Base-by-base conservation (phyloP, 2,888 invertebrate species). In the Crossocerus cetratus region DNA sequence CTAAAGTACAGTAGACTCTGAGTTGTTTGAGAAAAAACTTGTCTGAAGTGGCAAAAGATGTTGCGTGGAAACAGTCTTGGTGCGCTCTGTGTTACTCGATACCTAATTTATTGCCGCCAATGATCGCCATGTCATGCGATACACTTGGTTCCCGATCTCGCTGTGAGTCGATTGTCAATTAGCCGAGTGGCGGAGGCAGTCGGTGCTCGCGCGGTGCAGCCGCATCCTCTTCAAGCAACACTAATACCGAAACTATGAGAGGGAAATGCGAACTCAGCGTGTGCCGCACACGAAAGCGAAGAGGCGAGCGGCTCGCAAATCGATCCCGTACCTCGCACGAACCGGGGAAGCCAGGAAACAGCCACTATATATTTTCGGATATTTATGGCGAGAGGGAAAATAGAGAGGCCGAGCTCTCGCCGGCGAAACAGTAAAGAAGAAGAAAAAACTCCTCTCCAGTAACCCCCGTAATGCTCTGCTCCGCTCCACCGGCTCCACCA, bases 341-440 rank as follows among this genome's bases (percentile, higher is more conserved):
- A n/a, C 21, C 43, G 23, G 44, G 11, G 55, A n/a, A 20, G 13
- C 13, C 16, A 4, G 44, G 63, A 54, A 63, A 60, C 55, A 20
- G 45, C 60, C n/a, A 49, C 63, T 61, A 43, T 57, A 72, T 45
- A 60, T 72, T 74, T 74, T 68, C 63, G 56, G 57, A 74, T 68
- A 74, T 74, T 68, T 72, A 62, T 59, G 68, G 68, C 60, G 72
- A 74, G 72, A 68, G 60, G 54, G n/a, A 21, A 18, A 23, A 18
- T 13, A 49, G 56, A 44, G 53, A 66, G 61, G 54, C 56, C 55
- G 32, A 32, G 32, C 45, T 32, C 43, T 54, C 20, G 11, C 14
- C 49, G n/a, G 11, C 16, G 11, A 20, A 53, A 14, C 22, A 49
- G 21, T 32, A 45, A n/a, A 55, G 45, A 22, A 54, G 65, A 20